Evolutionary conservation across 2,888 invertebrate genomes (phyloP).

Genomic region (Pammene aurita): DNA sequence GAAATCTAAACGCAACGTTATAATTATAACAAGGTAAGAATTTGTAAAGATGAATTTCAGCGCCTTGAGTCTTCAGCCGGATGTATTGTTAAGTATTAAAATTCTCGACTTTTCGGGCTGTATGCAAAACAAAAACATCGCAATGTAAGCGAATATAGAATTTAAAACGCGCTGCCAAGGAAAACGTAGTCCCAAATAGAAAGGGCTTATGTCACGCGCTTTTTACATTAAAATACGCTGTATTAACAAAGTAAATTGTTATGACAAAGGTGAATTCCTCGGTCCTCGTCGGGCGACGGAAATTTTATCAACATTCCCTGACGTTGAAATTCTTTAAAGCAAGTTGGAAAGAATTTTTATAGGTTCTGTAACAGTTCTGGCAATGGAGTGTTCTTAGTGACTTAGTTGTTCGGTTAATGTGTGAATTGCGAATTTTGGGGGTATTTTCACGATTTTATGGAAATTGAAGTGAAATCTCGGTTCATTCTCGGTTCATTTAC

Average conservation of each 20-base stretch:
- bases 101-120: neutral
- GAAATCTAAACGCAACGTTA: too few relatives aligned
- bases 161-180: slow-evolving; percentile 49
- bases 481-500: neutral
- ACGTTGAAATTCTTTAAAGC: slow-evolving; percentile 52
- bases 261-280: slow-evolving; percentile 53
- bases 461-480: neutral
- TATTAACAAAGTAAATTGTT: slow-evolving; percentile 38
- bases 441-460: slow-evolving; percentile 8
- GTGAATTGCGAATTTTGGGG: slow-evolving; percentile 14
- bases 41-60: too few relatives aligned
- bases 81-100: neutral
- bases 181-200: slow-evolving; percentile 33
- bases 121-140: slow-evolving; percentile 18
- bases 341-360: slow-evolving; percentile 46
- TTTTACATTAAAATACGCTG: neutral
- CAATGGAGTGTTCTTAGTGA: slow-evolving; percentile 22
- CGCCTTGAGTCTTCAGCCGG: neutral
- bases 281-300: slow-evolving; percentile 41
- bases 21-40: too few relatives aligned
- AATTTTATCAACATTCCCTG: slow-evolving; percentile 53
- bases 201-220: neutral
- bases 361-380: slow-evolving; percentile 41
- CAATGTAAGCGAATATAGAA: slow-evolving; percentile 42
- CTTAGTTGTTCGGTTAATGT: slow-evolving; percentile 29